Base-by-base conservation (phyloP, 2,797 vertebrate genomes). In the Anguilla pacifica region DNA sequence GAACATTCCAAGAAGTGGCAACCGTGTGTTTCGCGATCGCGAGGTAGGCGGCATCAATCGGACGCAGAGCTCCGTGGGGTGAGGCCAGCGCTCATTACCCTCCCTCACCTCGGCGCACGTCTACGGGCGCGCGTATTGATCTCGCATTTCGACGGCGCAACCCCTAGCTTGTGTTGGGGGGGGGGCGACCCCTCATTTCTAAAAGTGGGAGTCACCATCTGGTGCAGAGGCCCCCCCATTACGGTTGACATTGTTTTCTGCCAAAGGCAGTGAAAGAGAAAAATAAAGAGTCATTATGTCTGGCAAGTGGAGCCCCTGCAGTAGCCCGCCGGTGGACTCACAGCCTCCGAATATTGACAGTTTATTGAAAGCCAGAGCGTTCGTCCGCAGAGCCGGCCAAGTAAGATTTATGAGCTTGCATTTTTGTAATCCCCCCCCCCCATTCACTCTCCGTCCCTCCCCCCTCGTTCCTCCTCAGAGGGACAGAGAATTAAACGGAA, bases 151-250 rank as follows among this genome's bases (percentile, higher is more conserved):
- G 86, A 83, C 72, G 28, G 67, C 81, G 64, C 84, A 67, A 59
- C 85, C 43, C 55, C 46, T 64, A 79, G 59, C 88, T 86, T 86
- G 85, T 83, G 67, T 81, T 88, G n/a, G 64, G 70, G 89, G 4
- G 49, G 49, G 86, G 85, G 86, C 53, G 70, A 87, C 85, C 82
- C 85, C 88, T 91, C 89, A 86, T 89, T 89, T 88, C 57, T 79
- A 82, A 90, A 85, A 83, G 83, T 81, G 82, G 87, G 87, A 84
- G 86, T 86, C 28, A 85, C 88, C 86, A 90, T 91, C 88, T 91
- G 90, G 31, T 88, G 84, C 70, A 83, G 64, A 88, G 72, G 87
- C 28, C 81, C 81, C 77, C 85, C 88, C 49, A 87, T 89, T 87
- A 88, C 74, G 11, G 72, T 31, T 57, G 53, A 85, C 87, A 85